Evolutionary conservation across 2,888 invertebrate genomes (phyloP).

Genomic region (Rutpela maculata): DNA sequence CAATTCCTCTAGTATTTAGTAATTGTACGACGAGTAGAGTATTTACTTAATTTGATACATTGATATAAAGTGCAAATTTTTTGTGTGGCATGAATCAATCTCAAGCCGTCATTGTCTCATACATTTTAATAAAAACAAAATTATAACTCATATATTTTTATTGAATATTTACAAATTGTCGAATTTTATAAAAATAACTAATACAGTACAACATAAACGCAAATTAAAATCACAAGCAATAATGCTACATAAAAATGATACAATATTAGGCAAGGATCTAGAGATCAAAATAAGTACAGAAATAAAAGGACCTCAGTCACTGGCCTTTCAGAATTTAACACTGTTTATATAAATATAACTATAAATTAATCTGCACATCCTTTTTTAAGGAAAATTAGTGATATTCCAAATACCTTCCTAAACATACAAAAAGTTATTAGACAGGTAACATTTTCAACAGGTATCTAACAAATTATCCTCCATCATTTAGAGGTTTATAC

Average conservation of each 20-base stretch:
- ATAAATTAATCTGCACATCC: not conserved
- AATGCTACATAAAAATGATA: not conserved
- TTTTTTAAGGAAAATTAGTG: too few species aligned
- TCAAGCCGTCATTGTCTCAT: too few species aligned
- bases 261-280: conserved; percentile 20
- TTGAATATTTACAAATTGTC: not conserved
- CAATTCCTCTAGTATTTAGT: too few species aligned
- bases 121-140: not conserved
- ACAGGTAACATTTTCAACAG: too few species aligned
- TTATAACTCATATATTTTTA: not conserved
- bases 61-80: too few species aligned
- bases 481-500: too few species aligned
- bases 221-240: not conserved
- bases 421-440: too few species aligned
- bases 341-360: not conserved
- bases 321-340: not conserved
- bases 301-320: not conserved
- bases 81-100: too few species aligned
- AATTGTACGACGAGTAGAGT: too few species aligned
- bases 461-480: too few species aligned
- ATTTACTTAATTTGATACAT: too few species aligned
- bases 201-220: not conserved
- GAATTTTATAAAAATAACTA: not conserved
- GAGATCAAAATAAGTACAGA: conserved; percentile 13
- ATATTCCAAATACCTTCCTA: too few species aligned